phyloP scores from a whole-genome alignment of 2,797 vertebrate genomes.

The Girardinus metallicus region DNA sequence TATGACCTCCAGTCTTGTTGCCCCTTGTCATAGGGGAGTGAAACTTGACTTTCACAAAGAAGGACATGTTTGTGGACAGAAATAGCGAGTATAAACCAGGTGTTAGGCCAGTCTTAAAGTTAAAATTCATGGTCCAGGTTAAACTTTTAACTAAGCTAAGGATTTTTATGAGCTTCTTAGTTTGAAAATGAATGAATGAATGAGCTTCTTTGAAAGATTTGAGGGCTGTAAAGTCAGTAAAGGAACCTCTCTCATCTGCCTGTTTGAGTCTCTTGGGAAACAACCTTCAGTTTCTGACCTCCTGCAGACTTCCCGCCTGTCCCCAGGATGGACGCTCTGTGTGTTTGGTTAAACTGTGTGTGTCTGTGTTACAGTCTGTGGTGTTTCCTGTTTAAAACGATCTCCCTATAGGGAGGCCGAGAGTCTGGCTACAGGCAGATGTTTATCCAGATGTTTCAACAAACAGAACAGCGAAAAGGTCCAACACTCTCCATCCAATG shows the following conservation, averaged over 20 bases:
- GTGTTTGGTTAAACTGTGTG: slow-evolving; percentile 1
- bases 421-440: slow-evolving; percentile 33
- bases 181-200: not conserved
- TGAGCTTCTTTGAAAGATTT: not conserved
- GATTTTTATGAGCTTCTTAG: not conserved
- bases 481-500: slow-evolving; percentile 6
- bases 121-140: not conserved
- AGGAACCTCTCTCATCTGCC: not conserved
- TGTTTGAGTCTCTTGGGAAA: not conserved
- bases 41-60: not conserved
- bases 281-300: not conserved
- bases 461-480: slow-evolving; percentile 22
- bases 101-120: not conserved
- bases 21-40: not conserved
- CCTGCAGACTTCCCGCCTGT: slow-evolving; percentile 5
- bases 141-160: not conserved
- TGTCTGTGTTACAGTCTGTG: slow-evolving; percentile 37
- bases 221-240: not conserved
- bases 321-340: not conserved
- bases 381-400: slow-evolving; percentile 50
- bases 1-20: not conserved
- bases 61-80: not conserved
- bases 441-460: slow-evolving; percentile 58
- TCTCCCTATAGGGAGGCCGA: slow-evolving; percentile 47
- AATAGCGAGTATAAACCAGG: not conserved